Conservation (phyloP, 1,140 invertebrate genomes). For the Eumeta japonica region DNA sequence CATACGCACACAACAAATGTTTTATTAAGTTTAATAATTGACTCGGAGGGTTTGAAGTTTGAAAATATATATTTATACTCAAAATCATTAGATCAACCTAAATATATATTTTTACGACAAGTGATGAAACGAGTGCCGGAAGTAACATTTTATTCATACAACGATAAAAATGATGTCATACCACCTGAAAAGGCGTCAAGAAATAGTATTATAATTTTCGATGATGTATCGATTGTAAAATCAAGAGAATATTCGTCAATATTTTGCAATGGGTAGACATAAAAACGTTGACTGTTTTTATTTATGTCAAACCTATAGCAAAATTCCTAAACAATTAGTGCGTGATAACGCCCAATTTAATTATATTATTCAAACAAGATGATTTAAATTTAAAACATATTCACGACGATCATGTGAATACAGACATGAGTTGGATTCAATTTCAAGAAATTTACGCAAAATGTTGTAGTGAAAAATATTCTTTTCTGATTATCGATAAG, state of each 20-base stretch:
- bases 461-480: slow-evolving; percentile 23
- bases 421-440: slow-evolving; percentile 30
- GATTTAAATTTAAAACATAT: slow-evolving; percentile 43
- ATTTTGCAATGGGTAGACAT: slow-evolving; percentile 39
- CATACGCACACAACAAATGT: too few relatives aligned
- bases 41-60: slow-evolving; percentile 29
- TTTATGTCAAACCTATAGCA: slow-evolving; percentile 36
- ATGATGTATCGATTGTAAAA: slow-evolving; percentile 37
- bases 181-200: slow-evolving; percentile 13
- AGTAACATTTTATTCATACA: neutral
- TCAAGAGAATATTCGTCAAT: slow-evolving; percentile 30
- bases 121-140: slow-evolving; percentile 13
- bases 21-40: slow-evolving; percentile 22
- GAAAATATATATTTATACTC: slow-evolving; percentile 42
- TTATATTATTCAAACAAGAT: slow-evolving; percentile 46
- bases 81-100: slow-evolving; percentile 34
- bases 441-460: slow-evolving; percentile 26
- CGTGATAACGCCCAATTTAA: slow-evolving; percentile 41
- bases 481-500: slow-evolving; percentile 28
- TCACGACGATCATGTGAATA: slow-evolving; percentile 36
- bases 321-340: slow-evolving; percentile 42
- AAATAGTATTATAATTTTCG: slow-evolving; percentile 39
- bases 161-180: neutral
- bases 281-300: slow-evolving; percentile 31
- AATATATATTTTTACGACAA: slow-evolving; percentile 25